Percentiles rank a stretch among this genome's conserved stretches.
These are phyloP conservation scores for Mustela lutreola DNA, from an alignment of 2,113 vertebrate species.

Conservation along the genomic window DNA sequence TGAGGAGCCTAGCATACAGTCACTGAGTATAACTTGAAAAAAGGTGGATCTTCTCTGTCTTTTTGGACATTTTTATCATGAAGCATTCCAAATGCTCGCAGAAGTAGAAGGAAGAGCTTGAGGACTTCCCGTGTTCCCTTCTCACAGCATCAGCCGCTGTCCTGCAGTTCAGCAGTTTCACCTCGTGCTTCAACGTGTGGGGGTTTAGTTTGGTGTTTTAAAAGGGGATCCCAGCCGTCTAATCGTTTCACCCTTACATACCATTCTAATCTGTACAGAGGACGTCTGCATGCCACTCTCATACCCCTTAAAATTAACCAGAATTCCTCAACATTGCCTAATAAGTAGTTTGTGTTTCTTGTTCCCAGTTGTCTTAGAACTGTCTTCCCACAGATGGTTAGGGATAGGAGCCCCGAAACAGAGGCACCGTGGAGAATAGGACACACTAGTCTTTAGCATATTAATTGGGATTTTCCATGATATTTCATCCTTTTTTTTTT, in stretches of 20 bases:
- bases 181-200: background rate
- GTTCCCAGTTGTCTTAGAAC: background rate
- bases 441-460: background rate
- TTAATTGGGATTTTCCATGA: background rate
- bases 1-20: background rate
- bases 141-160: background rate
- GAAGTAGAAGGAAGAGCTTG: background rate
- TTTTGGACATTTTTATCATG: conserved; percentile 7
- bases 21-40: background rate
- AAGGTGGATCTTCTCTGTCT: background rate
- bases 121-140: background rate
- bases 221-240: background rate
- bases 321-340: background rate
- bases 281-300: background rate
- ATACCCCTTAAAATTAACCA: background rate
- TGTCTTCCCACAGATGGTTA: background rate
- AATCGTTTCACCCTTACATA: background rate
- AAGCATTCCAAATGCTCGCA: background rate
- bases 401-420: background rate
- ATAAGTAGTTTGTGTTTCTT: background rate
- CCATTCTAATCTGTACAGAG: background rate
- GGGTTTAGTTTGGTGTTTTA: background rate
- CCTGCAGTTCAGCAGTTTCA: background rate
- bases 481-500: too few species aligned
- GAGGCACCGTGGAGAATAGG: background rate